Evolutionary conservation across 2,113 vertebrate species (phyloP).

Genomic region (Lepisosteus osseus): DNA sequence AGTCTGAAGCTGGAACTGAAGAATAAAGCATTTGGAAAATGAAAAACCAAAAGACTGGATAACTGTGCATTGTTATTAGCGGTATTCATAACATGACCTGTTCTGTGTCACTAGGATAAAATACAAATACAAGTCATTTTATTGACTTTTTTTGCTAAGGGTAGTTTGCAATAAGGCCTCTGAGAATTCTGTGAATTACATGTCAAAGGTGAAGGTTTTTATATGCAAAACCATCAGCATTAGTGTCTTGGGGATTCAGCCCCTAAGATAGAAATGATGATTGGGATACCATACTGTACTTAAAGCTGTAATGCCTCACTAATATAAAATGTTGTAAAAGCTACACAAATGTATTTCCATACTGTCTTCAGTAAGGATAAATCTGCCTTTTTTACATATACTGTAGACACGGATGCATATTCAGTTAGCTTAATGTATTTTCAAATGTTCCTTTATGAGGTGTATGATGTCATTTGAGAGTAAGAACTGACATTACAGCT

Average conservation of each 20-base stretch:
- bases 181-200: too few species aligned
- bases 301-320: constrained; percentile 16
- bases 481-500: not conserved
- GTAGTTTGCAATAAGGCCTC: not conserved
- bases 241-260: not conserved
- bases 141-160: not conserved
- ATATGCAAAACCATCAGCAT: not conserved
- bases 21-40: not conserved
- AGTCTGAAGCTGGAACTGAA: not conserved
- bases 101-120: too few species aligned
- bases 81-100: too few species aligned
- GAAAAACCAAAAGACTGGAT: not conserved
- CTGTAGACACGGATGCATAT: too few species aligned
- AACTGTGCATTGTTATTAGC: too few species aligned
- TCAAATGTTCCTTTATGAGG: too few species aligned
- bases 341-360: too few species aligned
- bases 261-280: constrained; percentile 1
- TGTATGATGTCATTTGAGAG: not conserved
- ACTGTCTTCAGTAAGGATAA: too few species aligned
- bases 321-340: not conserved
- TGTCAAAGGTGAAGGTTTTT: not conserved
- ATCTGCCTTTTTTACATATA: too few species aligned
- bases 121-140: not conserved
- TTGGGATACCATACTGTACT: constrained; percentile 5
- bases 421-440: too few species aligned